Percentiles rank a stretch among this genome's conserved stretches.
Evolutionary conservation across 2,113 vertebrate genomes (phyloP).

Genomic region (Guaruba guarouba): DNA sequence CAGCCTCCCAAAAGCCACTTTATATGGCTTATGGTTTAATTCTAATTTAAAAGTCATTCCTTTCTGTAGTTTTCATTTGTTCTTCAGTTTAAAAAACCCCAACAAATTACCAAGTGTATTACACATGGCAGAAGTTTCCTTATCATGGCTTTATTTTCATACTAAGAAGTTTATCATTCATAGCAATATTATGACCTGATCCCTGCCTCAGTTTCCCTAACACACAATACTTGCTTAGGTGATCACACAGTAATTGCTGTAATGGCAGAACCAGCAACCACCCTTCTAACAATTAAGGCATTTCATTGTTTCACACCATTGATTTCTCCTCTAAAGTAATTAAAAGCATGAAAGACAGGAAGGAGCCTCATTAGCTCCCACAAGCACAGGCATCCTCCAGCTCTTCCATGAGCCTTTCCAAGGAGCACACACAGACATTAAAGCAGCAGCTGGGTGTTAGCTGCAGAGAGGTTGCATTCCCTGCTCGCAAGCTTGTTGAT

Average conservation of each 20-base stretch:
- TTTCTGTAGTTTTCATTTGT: neutral
- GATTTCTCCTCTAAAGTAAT: neutral
- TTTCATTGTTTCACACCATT: neutral
- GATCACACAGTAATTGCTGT: neutral
- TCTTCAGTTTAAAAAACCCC: neutral
- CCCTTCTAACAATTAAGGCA: neutral
- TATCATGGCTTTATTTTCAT: neutral
- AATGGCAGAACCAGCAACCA: neutral
- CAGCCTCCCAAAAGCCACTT: conserved; percentile 31
- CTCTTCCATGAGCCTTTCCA: neutral
- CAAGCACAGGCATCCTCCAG: conserved; percentile 7
- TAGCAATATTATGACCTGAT: neutral
- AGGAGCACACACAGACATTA: neutral
- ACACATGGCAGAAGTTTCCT: neutral
- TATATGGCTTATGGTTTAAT: neutral
- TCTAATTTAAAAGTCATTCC: neutral
- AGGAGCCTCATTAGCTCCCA: neutral
- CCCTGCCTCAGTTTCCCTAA: conserved; percentile 20
- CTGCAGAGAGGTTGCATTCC: neutral
- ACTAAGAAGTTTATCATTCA: neutral
- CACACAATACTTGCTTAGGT: neutral
- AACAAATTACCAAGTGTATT: neutral
- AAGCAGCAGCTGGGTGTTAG: neutral
- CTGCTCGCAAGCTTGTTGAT: neutral
- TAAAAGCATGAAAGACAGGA: conserved; percentile 14